These are phyloP conservation scores for Ostrea denselamellosa DNA, from an alignment of 1,140 invertebrate genomes.

Conservation along the genomic window DNA sequence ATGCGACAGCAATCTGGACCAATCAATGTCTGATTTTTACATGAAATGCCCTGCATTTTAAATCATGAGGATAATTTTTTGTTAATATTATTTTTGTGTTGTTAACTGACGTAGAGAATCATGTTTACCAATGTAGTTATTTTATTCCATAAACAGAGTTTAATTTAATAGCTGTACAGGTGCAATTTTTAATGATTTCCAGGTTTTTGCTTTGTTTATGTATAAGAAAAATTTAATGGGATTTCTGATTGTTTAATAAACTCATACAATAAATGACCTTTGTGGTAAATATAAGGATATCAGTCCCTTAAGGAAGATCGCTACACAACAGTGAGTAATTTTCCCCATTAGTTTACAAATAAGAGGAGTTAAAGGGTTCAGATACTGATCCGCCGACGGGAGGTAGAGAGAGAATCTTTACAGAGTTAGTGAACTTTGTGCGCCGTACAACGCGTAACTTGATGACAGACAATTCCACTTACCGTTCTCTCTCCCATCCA, in stretches of 20 bases:
- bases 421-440: too few relatives aligned
- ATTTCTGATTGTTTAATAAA: constrained; percentile 34
- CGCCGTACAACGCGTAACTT: too few relatives aligned
- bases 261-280: constrained; percentile 9
- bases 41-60: neutral
- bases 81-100: constrained; percentile 24
- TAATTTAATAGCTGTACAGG: constrained; percentile 22
- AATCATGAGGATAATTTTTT: constrained; percentile 17
- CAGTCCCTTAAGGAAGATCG: neutral
- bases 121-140: constrained; percentile 8
- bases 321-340: too few relatives aligned
- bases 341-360: too few relatives aligned
- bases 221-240: neutral
- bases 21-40: neutral
- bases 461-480: too few relatives aligned
- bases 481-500: too few relatives aligned
- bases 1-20: neutral
- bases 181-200: neutral
- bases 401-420: too few relatives aligned
- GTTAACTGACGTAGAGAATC: constrained; percentile 1
- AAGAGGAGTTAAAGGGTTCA: too few relatives aligned
- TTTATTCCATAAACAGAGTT: constrained; percentile 28
- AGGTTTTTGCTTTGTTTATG: constrained; percentile 30
- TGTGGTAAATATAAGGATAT: neutral
- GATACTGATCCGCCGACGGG: too few relatives aligned